Conservation (phyloP, 1,140 invertebrate genomes). For the Pogonomyrmex barbatus region DNA sequence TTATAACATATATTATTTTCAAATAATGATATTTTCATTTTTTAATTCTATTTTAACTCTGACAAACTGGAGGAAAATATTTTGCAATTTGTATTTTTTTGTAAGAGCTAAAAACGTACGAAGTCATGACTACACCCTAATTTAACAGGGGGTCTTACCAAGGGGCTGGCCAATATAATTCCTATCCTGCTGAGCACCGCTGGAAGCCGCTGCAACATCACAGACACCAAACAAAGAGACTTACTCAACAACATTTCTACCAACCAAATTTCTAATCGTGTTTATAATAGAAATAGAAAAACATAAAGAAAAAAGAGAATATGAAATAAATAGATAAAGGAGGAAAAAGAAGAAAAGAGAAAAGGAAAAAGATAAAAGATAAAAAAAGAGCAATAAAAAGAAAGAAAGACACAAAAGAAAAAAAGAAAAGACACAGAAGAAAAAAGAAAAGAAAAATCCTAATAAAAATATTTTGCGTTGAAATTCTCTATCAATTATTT, state of each 20-base stretch:
- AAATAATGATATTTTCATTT: neutral
- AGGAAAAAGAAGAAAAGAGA: slow-evolving; percentile 29
- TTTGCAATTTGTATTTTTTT: neutral
- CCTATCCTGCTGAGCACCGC: slow-evolving; percentile 96
- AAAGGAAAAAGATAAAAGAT: neutral
- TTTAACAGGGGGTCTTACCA: slow-evolving; percentile 91
- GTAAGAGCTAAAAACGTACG: slow-evolving; percentile 58
- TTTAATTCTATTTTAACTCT: neutral
- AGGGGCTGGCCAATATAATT: slow-evolving; percentile 96
- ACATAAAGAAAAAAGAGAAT: slow-evolving; percentile 45
- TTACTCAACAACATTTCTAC: slow-evolving; percentile 85
- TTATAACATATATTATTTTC: neutral
- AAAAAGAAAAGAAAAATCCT: neutral
- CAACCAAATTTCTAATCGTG: slow-evolving; percentile 82
- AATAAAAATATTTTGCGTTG: too few species aligned
- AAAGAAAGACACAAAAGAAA: neutral
- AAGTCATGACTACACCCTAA: slow-evolving; percentile 79
- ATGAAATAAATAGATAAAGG: slow-evolving; percentile 10
- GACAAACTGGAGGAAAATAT: slow-evolving; percentile 22
- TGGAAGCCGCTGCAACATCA: slow-evolving; percentile 94
- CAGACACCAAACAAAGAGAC: slow-evolving; percentile 86
- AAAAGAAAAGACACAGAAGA: neutral
- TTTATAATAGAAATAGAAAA: slow-evolving; percentile 57
- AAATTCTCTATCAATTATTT: too few species aligned
- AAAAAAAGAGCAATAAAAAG: neutral